phyloP scores from a whole-genome alignment of 2,113 vertebrate genomes.

The Tachycineta bicolor region DNA sequence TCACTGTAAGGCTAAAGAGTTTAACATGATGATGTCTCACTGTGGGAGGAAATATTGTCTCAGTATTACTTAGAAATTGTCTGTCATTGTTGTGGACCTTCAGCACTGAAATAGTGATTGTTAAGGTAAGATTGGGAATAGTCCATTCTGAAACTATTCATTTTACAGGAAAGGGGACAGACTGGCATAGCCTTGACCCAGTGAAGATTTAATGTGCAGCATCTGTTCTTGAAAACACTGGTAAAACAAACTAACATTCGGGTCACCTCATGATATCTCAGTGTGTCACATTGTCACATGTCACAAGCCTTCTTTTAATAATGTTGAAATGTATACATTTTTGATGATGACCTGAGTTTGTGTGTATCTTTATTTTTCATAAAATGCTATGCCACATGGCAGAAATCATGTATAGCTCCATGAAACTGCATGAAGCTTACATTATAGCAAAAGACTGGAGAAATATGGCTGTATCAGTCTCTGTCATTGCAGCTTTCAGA shows the following conservation, averaged over 20 bases:
- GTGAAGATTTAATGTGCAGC: background rate
- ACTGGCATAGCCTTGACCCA: background rate
- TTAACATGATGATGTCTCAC: slow-evolving; percentile 13
- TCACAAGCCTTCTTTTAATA: background rate
- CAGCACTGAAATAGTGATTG: background rate
- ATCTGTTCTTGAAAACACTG: background rate
- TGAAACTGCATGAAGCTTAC: background rate
- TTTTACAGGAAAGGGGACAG: background rate
- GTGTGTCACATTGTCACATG: background rate
- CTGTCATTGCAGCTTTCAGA: background rate
- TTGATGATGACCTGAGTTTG: background rate
- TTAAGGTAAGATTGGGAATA: background rate
- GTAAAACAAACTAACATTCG: background rate
- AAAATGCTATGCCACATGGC: background rate
- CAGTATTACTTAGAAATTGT: background rate
- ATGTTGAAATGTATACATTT: background rate
- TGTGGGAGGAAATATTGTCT: background rate
- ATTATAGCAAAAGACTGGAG: background rate
- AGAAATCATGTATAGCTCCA: background rate
- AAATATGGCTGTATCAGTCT: background rate
- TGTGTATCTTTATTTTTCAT: background rate
- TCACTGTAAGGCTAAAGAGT: slow-evolving; percentile 20
- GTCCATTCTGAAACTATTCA: background rate
- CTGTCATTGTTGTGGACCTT: background rate
- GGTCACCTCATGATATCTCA: background rate